A percentile compares a stretch with the other conserved stretches of the same genome.
phyloP scores from a whole-genome alignment of 2,113 vertebrate genomes.

The Nycticryphes semicollaris region DNA sequence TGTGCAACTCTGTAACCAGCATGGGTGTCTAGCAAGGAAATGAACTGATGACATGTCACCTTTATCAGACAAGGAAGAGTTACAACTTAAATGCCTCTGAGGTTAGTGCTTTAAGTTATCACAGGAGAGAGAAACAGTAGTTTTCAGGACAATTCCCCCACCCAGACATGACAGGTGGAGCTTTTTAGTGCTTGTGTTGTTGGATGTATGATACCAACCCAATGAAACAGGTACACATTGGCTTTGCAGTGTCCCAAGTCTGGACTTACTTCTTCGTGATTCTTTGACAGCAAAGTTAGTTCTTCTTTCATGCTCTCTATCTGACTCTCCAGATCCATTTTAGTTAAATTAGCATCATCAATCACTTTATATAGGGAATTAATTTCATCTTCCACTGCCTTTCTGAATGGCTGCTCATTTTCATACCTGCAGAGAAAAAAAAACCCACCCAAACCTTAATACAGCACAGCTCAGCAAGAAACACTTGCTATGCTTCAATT shows the following conservation, averaged over 20 bases:
- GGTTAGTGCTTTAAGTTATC: neutral
- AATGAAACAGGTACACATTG: neutral
- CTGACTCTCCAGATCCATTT: slow-evolving; percentile 86
- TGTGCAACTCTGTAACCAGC: neutral
- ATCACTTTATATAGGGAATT: slow-evolving; percentile 90
- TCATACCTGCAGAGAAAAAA: slow-evolving; percentile 79
- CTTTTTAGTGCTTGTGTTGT: neutral
- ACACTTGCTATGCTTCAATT: neutral
- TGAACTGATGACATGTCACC: neutral
- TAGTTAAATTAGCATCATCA: slow-evolving; percentile 87
- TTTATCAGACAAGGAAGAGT: neutral
- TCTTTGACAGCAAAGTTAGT: slow-evolving; percentile 80
- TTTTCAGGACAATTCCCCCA: neutral
- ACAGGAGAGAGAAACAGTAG: neutral
- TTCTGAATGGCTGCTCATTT: slow-evolving; percentile 89
- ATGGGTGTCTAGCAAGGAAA: neutral
- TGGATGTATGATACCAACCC: neutral
- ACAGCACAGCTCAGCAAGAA: neutral
- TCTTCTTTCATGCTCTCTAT: slow-evolving; percentile 89
- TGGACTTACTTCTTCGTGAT: slow-evolving; percentile 86
- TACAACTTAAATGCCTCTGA: neutral
- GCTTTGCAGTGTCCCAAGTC: neutral
- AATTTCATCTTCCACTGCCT: slow-evolving; percentile 91
- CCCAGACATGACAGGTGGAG: neutral
- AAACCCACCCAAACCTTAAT: neutral